Evolutionary conservation across 2,113 vertebrate species (phyloP).

Genomic region (Triplophysa rosa): DNA sequence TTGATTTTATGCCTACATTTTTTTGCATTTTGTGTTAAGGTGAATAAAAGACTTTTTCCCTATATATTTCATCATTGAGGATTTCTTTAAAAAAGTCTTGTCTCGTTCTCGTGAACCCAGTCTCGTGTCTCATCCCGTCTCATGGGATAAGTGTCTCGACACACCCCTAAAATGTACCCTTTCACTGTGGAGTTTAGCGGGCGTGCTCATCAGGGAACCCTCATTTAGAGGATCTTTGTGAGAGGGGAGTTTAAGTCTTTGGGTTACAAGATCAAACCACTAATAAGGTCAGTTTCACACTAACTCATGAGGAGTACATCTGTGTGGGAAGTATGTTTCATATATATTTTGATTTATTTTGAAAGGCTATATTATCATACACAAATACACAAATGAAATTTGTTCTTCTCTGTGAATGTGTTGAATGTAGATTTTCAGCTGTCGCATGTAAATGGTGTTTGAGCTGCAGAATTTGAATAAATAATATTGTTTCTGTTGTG

Average conservation of each 20-base stretch:
- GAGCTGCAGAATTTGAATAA: neutral
- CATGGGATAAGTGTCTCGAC: too few species aligned
- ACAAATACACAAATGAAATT: neutral
- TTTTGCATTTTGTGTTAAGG: too few species aligned
- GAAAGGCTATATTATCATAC: neutral
- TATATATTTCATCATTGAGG: too few species aligned
- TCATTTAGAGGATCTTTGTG: neutral
- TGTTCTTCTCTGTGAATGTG: too few species aligned
- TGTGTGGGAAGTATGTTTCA: neutral
- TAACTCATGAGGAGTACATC: slow-evolving; percentile 2
- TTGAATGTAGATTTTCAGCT: neutral
- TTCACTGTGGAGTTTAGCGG: too few species aligned
- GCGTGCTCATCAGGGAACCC: neutral
- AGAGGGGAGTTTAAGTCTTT: neutral
- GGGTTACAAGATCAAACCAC: slow-evolving; percentile 23
- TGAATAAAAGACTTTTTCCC: too few species aligned
- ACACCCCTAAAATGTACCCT: too few species aligned
- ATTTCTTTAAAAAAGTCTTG: too few species aligned
- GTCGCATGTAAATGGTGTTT: neutral
- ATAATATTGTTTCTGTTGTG: neutral
- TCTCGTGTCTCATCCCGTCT: too few species aligned
- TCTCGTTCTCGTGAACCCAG: too few species aligned
- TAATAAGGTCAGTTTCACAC: slow-evolving; percentile 19
- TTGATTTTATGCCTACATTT: too few species aligned
- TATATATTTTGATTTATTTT: neutral